Conservation (phyloP, 2,113 vertebrate species). For the Sphyrna mokarran region DNA sequence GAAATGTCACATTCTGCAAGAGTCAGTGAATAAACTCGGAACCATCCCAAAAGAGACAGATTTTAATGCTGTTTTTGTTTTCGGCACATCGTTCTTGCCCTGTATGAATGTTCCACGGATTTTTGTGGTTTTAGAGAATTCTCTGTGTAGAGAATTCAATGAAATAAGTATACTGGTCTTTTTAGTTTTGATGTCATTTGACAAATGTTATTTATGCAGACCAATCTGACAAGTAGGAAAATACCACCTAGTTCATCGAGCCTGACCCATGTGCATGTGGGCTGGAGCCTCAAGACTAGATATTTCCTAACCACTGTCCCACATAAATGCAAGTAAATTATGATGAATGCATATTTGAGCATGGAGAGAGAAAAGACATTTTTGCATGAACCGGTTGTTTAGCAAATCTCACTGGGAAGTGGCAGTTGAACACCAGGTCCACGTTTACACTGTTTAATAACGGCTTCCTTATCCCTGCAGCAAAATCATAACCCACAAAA, state of each 20-base stretch:
- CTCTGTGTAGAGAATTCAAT: not conserved
- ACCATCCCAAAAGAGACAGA: not conserved
- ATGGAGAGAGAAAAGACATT: not conserved
- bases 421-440: not conserved
- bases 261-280: not conserved
- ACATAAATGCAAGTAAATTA: slow-evolving; percentile 11
- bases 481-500: not conserved
- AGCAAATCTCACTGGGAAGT: not conserved
- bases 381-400: not conserved
- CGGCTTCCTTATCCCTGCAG: not conserved
- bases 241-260: not conserved
- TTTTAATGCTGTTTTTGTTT: not conserved
- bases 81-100: not conserved
- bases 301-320: not conserved
- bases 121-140: not conserved
- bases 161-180: not conserved
- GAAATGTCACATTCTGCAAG: not conserved
- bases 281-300: not conserved
- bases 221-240: not conserved
- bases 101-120: not conserved
- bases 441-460: not conserved
- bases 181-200: not conserved
- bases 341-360: not conserved
- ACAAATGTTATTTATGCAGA: not conserved
- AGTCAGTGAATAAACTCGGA: not conserved